Percentiles rank a stretch among this genome's conserved stretches.
Evolutionary conservation across 2,888 invertebrate species (phyloP).

Genomic region (Dryocosmus kuriphilus): DNA sequence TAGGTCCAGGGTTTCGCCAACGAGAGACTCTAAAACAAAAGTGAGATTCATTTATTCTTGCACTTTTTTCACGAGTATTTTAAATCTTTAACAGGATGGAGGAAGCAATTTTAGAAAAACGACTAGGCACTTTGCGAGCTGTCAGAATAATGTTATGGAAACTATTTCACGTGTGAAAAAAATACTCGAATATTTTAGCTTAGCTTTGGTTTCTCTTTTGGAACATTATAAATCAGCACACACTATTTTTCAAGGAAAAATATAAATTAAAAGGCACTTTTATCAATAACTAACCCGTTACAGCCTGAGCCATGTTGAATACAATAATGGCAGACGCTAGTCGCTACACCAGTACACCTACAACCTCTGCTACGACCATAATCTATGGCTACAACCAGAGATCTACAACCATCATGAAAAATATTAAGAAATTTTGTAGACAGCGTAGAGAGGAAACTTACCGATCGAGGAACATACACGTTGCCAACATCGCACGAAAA

Average conservation of each 20-base stretch:
- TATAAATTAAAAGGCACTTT: constrained; percentile 52
- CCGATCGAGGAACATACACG: not conserved
- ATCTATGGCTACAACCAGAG: too few relatives aligned
- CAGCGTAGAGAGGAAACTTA: not conserved
- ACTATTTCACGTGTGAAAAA: constrained; percentile 6
- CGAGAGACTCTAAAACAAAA: constrained; percentile 62
- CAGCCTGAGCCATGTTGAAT: constrained; percentile 72
- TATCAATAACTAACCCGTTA: constrained; percentile 69
- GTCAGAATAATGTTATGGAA: constrained; percentile 8
- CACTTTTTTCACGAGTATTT: not conserved
- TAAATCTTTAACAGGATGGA: not conserved
- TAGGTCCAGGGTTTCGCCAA: constrained; percentile 84
- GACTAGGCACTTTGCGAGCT: not conserved
- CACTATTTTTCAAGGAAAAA: constrained; percentile 33
- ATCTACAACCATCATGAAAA: not conserved
- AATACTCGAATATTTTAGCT: not conserved
- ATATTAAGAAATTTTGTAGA: not conserved
- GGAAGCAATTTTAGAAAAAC: not conserved
- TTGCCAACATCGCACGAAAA: not conserved
- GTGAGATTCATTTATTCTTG: not conserved
- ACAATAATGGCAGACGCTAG: not conserved
- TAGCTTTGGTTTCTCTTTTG: not conserved
- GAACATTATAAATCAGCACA: not conserved
- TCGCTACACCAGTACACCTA: too few relatives aligned
- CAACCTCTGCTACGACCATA: too few relatives aligned